phyloP scores from a whole-genome alignment of 2,888 invertebrate genomes.

The Sabatieria punctata region DNA sequence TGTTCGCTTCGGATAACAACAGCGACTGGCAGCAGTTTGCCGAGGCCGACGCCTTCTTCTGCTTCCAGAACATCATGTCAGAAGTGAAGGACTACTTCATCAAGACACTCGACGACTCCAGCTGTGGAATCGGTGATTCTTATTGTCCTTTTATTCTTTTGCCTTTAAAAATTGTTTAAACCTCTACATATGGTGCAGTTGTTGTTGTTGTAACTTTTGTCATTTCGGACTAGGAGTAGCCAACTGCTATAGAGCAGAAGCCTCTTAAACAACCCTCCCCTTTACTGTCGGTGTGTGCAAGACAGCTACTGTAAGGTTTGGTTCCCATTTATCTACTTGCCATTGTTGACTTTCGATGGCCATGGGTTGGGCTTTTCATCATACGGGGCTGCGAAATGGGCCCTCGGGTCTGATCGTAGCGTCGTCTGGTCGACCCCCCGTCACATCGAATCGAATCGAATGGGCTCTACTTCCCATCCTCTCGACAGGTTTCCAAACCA shows the following conservation, averaged over 20 bases:
- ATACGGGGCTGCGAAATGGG: not conserved
- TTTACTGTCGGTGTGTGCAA: too few relatives aligned
- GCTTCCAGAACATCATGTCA: constrained; percentile 92
- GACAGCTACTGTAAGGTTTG: too few relatives aligned
- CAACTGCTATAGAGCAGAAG: too few relatives aligned
- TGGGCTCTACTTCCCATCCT: too few relatives aligned
- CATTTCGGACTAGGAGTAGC: too few relatives aligned
- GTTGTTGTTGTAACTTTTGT: not conserved
- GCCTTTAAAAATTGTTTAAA: not conserved
- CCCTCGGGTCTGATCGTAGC: too few relatives aligned
- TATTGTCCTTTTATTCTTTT: not conserved
- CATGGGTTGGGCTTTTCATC: not conserved
- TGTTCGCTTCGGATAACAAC: constrained; percentile 77
- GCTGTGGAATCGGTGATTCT: constrained; percentile 23
- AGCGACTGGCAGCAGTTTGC: constrained; percentile 66
- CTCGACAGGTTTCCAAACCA: not conserved
- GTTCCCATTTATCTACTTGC: too few relatives aligned
- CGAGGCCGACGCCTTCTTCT: constrained; percentile 93
- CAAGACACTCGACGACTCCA: constrained; percentile 60
- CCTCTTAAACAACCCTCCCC: too few relatives aligned
- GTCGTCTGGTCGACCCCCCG: too few relatives aligned
- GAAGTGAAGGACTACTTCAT: constrained; percentile 89
- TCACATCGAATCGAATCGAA: too few relatives aligned
- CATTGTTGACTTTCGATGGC: too few relatives aligned
- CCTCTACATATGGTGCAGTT: not conserved